A percentile compares a stretch with the other conserved stretches of the same genome.
phyloP scores from a whole-genome alignment of 2,113 vertebrate genomes.

The Spheniscus mendiculus region DNA sequence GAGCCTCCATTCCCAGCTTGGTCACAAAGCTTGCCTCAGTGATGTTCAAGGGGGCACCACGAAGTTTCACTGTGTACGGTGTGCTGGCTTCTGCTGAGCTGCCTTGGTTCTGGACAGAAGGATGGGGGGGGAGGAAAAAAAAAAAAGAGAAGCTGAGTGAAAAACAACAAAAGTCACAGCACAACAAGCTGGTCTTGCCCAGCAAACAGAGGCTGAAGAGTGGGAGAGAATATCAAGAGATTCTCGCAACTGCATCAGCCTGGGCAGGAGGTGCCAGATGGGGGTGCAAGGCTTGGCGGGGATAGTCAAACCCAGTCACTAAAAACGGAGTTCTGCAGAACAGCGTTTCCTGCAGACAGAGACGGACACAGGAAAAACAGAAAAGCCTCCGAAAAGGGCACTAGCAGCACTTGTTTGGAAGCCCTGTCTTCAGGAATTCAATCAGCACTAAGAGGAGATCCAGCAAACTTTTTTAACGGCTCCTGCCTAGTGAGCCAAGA shows the following conservation, averaged over 20 bases:
- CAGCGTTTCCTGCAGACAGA: background rate
- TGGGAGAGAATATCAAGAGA: background rate
- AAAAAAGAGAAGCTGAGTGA: background rate
- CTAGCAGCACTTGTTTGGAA: background rate
- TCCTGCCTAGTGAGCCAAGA: background rate
- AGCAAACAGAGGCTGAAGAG: background rate
- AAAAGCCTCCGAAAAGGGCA: background rate
- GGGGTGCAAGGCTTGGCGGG: background rate
- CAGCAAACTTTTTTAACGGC: background rate
- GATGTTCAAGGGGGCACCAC: conserved; percentile 84
- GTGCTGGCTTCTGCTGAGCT: conserved; percentile 72
- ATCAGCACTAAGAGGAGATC: background rate
- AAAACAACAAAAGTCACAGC: background rate
- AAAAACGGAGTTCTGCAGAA: background rate
- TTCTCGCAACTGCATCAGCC: background rate
- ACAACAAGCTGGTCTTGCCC: background rate
- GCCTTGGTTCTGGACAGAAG: conserved; percentile 5
- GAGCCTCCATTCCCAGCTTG: background rate
- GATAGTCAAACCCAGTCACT: background rate
- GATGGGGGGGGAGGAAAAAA: too few species aligned
- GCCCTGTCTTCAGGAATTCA: background rate
- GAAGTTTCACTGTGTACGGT: conserved; percentile 86
- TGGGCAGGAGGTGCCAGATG: background rate
- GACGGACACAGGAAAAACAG: background rate
- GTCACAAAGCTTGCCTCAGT: conserved; percentile 79